Evolutionary conservation across 2,113 vertebrate species (phyloP).

Genomic region (Oreocharis arfaki): DNA sequence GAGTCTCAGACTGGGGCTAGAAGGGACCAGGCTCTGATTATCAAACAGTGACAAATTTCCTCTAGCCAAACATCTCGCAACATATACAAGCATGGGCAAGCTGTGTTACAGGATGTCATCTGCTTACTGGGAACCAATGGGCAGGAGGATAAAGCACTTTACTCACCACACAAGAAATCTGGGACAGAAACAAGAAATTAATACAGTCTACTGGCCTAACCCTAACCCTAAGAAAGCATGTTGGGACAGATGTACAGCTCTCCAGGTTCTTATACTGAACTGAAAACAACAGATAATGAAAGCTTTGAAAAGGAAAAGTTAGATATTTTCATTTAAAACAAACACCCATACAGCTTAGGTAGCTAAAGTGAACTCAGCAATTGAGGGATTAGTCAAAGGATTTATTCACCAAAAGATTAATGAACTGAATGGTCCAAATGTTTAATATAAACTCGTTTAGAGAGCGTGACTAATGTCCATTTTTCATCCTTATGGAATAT

Average conservation of each 20-base stretch:
- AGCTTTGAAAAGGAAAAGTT: background rate
- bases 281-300: background rate
- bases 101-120: rapidly evolving
- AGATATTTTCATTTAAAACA: background rate
- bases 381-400: background rate
- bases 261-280: rapidly evolving
- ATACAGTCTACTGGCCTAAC: background rate
- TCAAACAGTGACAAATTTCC: background rate
- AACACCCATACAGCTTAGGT: background rate
- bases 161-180: background rate
- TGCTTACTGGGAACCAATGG: background rate
- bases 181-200: background rate
- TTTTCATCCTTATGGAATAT: background rate
- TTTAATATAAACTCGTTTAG: background rate
- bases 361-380: background rate
- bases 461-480: background rate
- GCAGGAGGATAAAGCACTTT: background rate
- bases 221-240: background rate
- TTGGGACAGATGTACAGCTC: background rate
- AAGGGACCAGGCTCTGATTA: background rate
- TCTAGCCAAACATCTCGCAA: background rate
- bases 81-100: rapidly evolving
- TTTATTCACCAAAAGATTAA: background rate
- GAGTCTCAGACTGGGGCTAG: background rate
- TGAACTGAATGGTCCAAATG: background rate